Evolutionary conservation across 2,113 vertebrate species (phyloP).

Genomic region (Solea senegalensis): DNA sequence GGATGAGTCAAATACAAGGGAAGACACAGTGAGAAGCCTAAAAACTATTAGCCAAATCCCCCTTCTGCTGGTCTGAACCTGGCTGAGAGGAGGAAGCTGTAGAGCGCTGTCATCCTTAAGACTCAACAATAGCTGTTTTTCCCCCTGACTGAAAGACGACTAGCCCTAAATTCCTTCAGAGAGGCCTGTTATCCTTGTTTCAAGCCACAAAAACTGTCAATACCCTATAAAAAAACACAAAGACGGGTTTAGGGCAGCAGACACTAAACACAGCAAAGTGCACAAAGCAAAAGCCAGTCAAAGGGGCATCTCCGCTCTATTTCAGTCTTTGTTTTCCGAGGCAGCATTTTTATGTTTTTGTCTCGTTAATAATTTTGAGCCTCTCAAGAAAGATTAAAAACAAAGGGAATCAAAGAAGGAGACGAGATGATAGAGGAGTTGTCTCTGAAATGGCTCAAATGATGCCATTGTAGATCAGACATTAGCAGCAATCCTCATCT

Average conservation of each 20-base stretch:
- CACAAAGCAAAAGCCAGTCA: constrained; percentile 9
- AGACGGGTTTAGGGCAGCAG: constrained; percentile 11
- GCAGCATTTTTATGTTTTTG: constrained; percentile 45
- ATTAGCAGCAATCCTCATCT: constrained; percentile 66
- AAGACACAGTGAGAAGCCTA: constrained; percentile 39
- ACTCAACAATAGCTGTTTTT: constrained; percentile 56
- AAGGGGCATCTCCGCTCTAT: constrained; percentile 16
- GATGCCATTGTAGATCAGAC: constrained; percentile 54
- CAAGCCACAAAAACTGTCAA: constrained; percentile 19
- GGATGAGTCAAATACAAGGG: constrained; percentile 45
- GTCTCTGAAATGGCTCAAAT: constrained; percentile 19
- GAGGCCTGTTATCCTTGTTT: constrained; percentile 29
- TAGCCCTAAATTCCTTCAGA: constrained; percentile 41
- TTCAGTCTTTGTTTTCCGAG: constrained; percentile 28
- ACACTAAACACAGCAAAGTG: constrained; percentile 13
- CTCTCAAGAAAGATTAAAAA: constrained; percentile 56
- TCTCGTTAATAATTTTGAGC: constrained; percentile 51
- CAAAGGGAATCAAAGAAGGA: neutral
- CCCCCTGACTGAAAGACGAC: constrained; percentile 32
- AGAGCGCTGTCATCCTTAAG: constrained; percentile 55
- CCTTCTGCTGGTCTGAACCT: constrained; percentile 45
- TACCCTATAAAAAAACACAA: constrained; percentile 24
- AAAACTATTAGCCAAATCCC: constrained; percentile 57
- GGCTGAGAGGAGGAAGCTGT: constrained; percentile 42
- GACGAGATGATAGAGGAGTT: constrained; percentile 34